A percentile compares a stretch with the other conserved stretches of the same genome.
These are phyloP conservation scores for Scophthalmus maximus DNA, from an alignment of 2,113 vertebrate species.

Conservation along the genomic window DNA sequence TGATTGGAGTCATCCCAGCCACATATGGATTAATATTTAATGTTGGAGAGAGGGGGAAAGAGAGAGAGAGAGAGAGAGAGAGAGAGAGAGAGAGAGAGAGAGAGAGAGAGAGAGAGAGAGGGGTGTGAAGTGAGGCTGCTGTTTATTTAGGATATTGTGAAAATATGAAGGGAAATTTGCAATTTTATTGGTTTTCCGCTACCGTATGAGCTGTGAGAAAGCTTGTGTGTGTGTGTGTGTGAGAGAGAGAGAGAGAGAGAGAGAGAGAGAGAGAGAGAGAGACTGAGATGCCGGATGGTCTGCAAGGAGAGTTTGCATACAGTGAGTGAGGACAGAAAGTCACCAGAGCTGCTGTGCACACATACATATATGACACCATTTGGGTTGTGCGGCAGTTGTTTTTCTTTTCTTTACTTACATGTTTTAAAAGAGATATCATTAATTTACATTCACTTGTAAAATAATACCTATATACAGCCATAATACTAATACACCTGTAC, in stretches of 20 bases:
- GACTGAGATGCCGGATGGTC: too few species aligned
- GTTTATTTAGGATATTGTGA: conserved; percentile 99
- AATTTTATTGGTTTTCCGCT: conserved; percentile 97
- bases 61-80: neutral
- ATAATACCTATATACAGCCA: neutral
- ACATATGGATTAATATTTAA: conserved; percentile 97
- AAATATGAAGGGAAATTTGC: conserved; percentile 95
- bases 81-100: conserved; percentile 26
- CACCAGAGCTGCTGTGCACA: too few species aligned
- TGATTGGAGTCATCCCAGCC: conserved; percentile 85
- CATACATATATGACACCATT: too few species aligned
- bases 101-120: conserved; percentile 30
- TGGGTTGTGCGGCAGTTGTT: too few species aligned
- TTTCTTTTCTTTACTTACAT: neutral
- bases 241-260: conserved; percentile 11
- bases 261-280: conserved; percentile 8
- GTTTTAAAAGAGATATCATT: neutral
- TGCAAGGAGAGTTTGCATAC: too few species aligned
- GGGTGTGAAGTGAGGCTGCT: conserved; percentile 88
- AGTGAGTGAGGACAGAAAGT: too few species aligned
- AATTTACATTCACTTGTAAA: neutral
- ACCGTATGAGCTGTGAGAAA: conserved; percentile 41
- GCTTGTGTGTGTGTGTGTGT: conserved; percentile 6
- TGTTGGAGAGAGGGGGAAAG: conserved; percentile 75
- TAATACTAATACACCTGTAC: neutral